Percentiles rank a stretch among this genome's conserved stretches.
phyloP scores from a whole-genome alignment of 2,113 vertebrate species.

The Boulengeromyrus knoepffleri region DNA sequence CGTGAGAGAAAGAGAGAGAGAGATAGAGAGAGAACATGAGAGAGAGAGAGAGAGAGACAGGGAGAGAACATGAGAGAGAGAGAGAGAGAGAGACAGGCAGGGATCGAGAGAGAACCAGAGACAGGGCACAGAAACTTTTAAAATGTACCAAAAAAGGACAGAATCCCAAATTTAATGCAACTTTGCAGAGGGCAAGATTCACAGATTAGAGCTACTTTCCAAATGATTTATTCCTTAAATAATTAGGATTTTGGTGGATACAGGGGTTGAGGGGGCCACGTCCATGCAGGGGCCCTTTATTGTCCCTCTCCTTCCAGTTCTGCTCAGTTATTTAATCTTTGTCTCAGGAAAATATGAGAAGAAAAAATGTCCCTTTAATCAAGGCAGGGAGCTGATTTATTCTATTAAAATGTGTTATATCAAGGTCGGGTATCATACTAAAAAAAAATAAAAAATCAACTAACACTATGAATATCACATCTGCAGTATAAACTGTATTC shows the following conservation, averaged over 20 bases:
- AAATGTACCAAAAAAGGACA: slow-evolving; percentile 38
- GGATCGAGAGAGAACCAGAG: slow-evolving; percentile 13
- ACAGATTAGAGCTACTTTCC: slow-evolving; percentile 43
- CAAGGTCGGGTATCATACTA: neutral
- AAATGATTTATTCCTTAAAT: slow-evolving; percentile 43
- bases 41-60: no score
- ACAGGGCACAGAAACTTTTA: slow-evolving; percentile 35
- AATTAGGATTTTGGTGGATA: slow-evolving; percentile 42
- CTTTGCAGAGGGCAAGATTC: slow-evolving; percentile 33
- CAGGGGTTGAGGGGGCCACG: slow-evolving; percentile 26
- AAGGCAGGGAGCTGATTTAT: slow-evolving; percentile 25
- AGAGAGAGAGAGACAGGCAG: no score
- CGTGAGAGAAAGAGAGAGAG: no score
- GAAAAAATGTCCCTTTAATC: slow-evolving; percentile 33
- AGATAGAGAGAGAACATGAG: no score
- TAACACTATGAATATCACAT: neutral
- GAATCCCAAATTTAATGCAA: slow-evolving; percentile 38
- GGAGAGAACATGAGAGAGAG: no score
- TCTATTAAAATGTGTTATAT: neutral
- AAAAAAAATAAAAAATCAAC: neutral
- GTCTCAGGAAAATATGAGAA: slow-evolving; percentile 27
- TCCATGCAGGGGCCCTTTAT: slow-evolving; percentile 23
- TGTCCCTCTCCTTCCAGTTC: slow-evolving; percentile 31
- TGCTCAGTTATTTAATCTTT: slow-evolving; percentile 38
- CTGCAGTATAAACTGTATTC: neutral